Evolutionary conservation across 1,140 invertebrate species (phyloP).

Genomic region (Drosophila mauritiana): DNA sequence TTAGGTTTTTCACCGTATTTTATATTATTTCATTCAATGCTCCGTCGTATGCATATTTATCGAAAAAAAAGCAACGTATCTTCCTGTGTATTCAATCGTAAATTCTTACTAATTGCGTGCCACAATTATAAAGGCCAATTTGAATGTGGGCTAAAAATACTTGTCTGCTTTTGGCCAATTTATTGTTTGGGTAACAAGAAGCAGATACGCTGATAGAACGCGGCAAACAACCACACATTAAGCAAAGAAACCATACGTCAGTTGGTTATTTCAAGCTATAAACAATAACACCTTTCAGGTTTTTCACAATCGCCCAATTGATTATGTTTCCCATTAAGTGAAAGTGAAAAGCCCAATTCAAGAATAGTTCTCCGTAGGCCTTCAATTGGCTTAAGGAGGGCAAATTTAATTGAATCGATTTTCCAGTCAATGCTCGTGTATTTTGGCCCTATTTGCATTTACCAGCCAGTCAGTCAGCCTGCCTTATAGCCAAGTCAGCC

Average conservation of each 20-base stretch:
- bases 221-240: constrained; percentile 6
- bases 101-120: constrained; percentile 4
- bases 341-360: background rate
- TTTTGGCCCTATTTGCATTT: constrained; percentile 19
- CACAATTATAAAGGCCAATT: constrained; percentile 30
- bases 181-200: constrained; percentile 14
- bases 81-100: background rate
- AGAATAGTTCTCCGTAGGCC: background rate
- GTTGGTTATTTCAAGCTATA: background rate
- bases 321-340: background rate
- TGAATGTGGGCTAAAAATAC: constrained; percentile 37
- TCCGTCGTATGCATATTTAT: background rate
- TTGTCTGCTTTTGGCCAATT: constrained; percentile 29
- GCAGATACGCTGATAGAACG: background rate
- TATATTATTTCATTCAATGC: too few species aligned
- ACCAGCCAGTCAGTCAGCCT: background rate
- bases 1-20: too few species aligned
- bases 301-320: background rate
- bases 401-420: constrained; percentile 64
- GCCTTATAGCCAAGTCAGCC: constrained; percentile 8
- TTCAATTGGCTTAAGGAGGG: constrained; percentile 1
- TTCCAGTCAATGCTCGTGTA: constrained; percentile 33
- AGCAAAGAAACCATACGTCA: constrained; percentile 7
- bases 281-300: constrained; percentile 1
- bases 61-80: background rate